A percentile compares a stretch with the other conserved stretches of the same genome.
phyloP scores from a whole-genome alignment of 2,113 vertebrate species.

The Podiceps cristatus region DNA sequence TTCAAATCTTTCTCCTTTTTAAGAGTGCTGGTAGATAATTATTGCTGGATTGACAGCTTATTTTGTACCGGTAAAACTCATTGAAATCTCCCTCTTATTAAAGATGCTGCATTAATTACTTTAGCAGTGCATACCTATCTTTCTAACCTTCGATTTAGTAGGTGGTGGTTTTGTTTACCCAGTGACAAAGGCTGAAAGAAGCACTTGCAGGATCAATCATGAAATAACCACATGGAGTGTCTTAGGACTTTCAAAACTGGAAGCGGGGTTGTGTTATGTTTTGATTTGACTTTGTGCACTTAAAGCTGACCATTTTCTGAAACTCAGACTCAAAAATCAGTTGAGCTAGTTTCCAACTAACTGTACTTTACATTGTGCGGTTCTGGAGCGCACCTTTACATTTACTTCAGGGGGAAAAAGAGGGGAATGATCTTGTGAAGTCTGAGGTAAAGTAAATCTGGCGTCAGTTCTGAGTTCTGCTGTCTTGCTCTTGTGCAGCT shows the following conservation, averaged over 20 bases:
- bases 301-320: background rate
- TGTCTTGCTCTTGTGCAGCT: background rate
- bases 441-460: background rate
- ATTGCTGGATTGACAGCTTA: background rate
- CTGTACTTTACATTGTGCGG: rapidly evolving
- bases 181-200: background rate
- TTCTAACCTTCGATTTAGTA: background rate
- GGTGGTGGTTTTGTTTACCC: background rate
- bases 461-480: background rate
- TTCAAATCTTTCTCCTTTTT: background rate
- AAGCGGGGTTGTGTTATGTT: background rate
- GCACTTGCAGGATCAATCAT: background rate
- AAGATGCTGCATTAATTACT: background rate
- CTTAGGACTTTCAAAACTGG: too few relatives aligned
- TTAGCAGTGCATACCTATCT: background rate
- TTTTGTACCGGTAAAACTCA: background rate
- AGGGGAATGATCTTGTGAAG: background rate
- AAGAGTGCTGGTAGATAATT: background rate
- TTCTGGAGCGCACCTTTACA: background rate
- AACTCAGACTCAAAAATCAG: background rate
- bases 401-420: background rate
- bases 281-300: background rate
- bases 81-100: background rate
- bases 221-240: background rate
- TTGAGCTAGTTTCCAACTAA: background rate